Percentiles rank a stretch among this genome's conserved stretches.
Conservation (phyloP, 2,888 invertebrate species). For the Dynastes maya region DNA sequence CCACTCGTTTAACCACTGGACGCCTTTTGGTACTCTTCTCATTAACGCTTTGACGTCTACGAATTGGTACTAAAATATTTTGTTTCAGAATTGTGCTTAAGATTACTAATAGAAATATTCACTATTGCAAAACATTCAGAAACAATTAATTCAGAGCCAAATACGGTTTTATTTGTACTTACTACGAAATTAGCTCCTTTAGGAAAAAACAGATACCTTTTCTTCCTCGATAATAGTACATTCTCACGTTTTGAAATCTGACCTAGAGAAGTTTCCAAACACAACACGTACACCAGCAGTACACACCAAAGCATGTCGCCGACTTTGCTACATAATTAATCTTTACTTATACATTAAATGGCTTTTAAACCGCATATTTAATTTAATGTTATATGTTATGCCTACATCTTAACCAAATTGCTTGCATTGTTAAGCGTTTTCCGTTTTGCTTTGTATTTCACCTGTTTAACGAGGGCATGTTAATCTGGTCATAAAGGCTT, state of each 20-base stretch:
- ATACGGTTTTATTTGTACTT: conserved; percentile 24
- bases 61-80: conserved; percentile 41
- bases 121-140: no score
- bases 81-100: no score
- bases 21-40: conserved; percentile 46
- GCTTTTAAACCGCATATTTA: background rate
- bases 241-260: conserved; percentile 42
- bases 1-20: conserved; percentile 45
- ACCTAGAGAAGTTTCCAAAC: conserved; percentile 15
- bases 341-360: background rate
- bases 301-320: conserved; percentile 17
- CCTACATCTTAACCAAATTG: background rate
- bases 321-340: background rate
- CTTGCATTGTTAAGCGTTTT: no score
- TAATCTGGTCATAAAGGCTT: background rate
- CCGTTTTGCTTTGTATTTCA: no score
- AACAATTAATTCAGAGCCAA: no score
- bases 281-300: background rate
- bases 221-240: conserved; percentile 47
- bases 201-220: conserved; percentile 54
- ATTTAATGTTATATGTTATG: background rate
- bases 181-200: conserved; percentile 54
- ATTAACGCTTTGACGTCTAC: conserved; percentile 44
- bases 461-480: background rate
- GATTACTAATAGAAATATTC: no score